These are phyloP conservation scores for Muscicapa adusta DNA, from an alignment of 2,113 vertebrate genomes.

Conservation along the genomic window DNA sequence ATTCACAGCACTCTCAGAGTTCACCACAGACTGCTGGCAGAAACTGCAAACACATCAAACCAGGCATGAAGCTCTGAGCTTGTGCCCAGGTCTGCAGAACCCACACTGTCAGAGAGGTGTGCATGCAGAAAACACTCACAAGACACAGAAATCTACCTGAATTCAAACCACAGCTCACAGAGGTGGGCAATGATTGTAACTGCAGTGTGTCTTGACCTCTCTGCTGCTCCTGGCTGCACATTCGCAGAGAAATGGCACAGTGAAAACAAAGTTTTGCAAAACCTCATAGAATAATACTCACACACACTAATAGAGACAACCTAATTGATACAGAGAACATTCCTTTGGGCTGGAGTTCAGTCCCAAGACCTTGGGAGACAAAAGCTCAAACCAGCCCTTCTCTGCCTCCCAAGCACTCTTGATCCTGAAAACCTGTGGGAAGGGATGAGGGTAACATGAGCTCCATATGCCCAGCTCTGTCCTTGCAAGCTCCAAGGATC, in stretches of 20 bases:
- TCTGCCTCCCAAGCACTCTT: neutral
- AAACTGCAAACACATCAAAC: neutral
- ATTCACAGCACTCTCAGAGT: neutral
- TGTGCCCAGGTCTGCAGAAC: neutral
- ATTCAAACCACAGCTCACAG: neutral
- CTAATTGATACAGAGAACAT: neutral
- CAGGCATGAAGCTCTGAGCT: neutral
- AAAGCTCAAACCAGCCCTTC: neutral
- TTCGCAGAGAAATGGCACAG: neutral
- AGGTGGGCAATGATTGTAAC: neutral
- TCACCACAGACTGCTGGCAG: neutral
- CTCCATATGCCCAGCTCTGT: accelerated
- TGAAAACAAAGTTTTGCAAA: neutral
- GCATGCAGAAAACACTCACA: neutral
- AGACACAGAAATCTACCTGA: neutral
- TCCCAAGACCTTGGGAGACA: neutral
- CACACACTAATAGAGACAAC: neutral
- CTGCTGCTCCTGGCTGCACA: accelerated
- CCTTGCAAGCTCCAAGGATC: neutral
- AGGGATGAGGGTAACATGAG: neutral
- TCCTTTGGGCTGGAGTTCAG: neutral
- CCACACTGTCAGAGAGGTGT: neutral
- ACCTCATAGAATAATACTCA: neutral
- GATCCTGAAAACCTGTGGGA: neutral
- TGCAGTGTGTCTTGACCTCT: neutral